Base-by-base conservation (phyloP, 2,888 invertebrate genomes). In the Polyploca ridens region DNA sequence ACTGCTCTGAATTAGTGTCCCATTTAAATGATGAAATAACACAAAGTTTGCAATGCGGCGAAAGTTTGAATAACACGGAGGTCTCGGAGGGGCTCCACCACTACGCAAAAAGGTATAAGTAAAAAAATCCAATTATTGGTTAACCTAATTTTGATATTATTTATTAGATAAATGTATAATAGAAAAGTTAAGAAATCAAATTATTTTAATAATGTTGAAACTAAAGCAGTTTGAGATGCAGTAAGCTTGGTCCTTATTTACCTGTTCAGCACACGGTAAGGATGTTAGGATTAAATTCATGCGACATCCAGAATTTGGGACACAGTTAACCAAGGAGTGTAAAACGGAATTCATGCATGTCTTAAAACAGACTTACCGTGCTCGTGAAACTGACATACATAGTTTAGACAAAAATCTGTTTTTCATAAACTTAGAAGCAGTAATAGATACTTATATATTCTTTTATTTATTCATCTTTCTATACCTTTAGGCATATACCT, bases 291-390 rank as follows among this genome's bases (percentile, higher is more conserved):
- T 61, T 41, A 61, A 44, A 61, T 61, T 38, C 27, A 44, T 41
- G 41, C 27, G 61, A 33, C 10, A 27, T 41, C 61, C 44, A 61
- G 44, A 61, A 61, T 61, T 16, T 38, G 61, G 44, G 61, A 61
- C 41, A 44, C 61, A 44, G 19, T 41, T 61, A 13, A 3, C 44
- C 41, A 59, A 59, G 59, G n/a, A 61, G 41, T 27, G 27, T 61
- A 61, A 61, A 44, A 27, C 41, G 41, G 41, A 44, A 13, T 41
- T 54, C 33, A 58, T 19, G 60, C 60, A 59, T 64, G 44, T 33
- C 35, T 33, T 33, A 64, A 64, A 33, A 46, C 3, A 57, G 46
- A 35, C 33, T 13, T 58, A n/a, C 33, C 60, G 49, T 13, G 38
- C 44, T 14, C 46, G n/a, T 46, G 46, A 54, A 57, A 49, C 11